These are phyloP conservation scores for Palythoa grandiflora DNA, from an alignment of 92 coral and sea anemone species.

Conservation along the genomic window DNA sequence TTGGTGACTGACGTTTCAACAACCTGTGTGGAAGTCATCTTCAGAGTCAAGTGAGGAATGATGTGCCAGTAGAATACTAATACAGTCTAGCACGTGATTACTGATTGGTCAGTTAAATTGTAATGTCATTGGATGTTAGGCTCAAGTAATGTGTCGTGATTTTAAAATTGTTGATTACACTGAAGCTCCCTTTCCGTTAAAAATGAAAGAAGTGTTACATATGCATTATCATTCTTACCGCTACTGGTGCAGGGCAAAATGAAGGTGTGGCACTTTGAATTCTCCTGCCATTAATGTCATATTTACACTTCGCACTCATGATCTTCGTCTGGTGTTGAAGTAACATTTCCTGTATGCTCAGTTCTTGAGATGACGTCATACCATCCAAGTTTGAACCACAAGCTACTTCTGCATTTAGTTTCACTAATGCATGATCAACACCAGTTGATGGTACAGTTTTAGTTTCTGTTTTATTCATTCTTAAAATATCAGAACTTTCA, in stretches of 20 bases:
- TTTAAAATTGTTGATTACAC: no score
- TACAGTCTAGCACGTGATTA: no score
- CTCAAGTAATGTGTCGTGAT: no score
- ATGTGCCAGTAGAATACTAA: no score
- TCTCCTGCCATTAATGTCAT: conserved; percentile 83
- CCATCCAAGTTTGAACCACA: neutral
- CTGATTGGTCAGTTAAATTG: no score
- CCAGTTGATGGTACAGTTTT: neutral
- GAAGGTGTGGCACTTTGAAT: conserved; percentile 74
- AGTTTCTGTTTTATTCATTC: neutral
- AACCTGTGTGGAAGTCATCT: no score
- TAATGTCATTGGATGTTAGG: no score
- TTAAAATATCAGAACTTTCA: conserved; percentile 1
- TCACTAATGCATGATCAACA: neutral
- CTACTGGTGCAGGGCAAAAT: conserved; percentile 85
- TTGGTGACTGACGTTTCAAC: no score
- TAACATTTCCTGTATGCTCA: conserved; percentile 75
- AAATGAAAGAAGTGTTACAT: no score
- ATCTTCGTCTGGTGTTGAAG: conserved; percentile 75
- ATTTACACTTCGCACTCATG: conserved; percentile 65
- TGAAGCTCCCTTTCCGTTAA: no score
- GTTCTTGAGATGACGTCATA: neutral
- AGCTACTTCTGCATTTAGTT: neutral
- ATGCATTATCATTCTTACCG: conserved; percentile 36
- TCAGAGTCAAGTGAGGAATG: no score